These are phyloP conservation scores for Caloenas nicobarica DNA, from an alignment of 2,113 vertebrate genomes.

Conservation along the genomic window DNA sequence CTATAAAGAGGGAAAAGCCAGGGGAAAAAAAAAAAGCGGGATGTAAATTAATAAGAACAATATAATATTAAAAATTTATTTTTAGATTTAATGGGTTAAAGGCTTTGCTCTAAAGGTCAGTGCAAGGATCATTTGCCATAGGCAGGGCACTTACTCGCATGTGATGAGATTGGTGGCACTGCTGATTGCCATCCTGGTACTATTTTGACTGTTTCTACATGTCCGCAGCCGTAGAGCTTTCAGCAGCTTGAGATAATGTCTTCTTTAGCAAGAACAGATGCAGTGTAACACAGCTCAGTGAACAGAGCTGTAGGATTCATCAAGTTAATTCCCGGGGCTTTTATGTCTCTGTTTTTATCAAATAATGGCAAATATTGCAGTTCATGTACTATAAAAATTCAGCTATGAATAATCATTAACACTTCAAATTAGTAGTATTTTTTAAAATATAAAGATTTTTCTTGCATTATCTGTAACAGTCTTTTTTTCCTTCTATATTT, in stretches of 20 bases:
- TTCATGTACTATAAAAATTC: background rate
- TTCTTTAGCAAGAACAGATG: slow-evolving; percentile 10
- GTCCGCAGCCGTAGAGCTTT: background rate
- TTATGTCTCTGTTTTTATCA: background rate
- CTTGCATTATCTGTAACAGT: background rate
- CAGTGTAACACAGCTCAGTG: background rate
- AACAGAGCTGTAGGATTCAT: background rate
- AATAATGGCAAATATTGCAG: background rate
- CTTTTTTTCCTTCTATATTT: background rate
- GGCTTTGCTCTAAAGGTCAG: background rate
- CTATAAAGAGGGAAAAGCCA: background rate
- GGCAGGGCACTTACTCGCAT: background rate
- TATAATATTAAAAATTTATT: background rate
- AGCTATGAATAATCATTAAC: background rate
- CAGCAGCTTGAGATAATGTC: background rate
- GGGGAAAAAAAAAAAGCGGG: background rate
- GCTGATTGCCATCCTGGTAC: background rate
- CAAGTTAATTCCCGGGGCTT: background rate
- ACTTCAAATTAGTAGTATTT: background rate
- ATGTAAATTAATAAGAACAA: background rate
- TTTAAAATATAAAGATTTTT: background rate
- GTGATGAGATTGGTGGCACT: background rate
- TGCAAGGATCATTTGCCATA: background rate
- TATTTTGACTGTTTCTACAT: background rate
- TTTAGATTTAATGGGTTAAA: background rate